A percentile compares a stretch with the other conserved stretches of the same genome.
phyloP scores from a whole-genome alignment of 2,797 vertebrate genomes.

The Sebastes iracundus region DNA sequence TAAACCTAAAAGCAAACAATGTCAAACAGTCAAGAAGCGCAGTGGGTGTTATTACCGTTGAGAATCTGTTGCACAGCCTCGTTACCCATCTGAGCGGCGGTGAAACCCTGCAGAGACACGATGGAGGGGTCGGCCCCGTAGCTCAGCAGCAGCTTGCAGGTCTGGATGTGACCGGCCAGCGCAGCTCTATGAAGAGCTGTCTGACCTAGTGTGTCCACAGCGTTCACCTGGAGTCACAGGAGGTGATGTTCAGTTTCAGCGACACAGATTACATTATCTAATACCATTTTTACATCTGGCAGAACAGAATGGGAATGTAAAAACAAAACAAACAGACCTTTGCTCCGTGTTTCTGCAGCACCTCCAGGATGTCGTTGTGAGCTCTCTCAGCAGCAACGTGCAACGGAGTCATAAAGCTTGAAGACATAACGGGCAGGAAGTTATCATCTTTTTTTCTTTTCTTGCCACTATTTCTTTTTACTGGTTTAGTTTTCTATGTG shows the following conservation, averaged over 20 bases:
- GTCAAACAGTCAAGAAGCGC: background rate
- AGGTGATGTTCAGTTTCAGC: background rate
- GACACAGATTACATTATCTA: background rate
- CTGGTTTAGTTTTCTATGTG: background rate
- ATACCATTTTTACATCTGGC: background rate
- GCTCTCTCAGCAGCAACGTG: constrained; percentile 95
- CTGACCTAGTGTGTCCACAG: constrained; percentile 95
- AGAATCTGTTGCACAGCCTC: constrained; percentile 98
- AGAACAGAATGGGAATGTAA: background rate
- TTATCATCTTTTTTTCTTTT: background rate
- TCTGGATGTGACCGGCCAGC: constrained; percentile 95
- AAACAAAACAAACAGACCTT: constrained; percentile 79
- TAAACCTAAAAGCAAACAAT: background rate
- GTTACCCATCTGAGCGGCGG: constrained; percentile 97
- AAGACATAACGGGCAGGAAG: background rate
- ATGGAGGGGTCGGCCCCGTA: constrained; percentile 94
- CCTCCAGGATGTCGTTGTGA: constrained; percentile 97
- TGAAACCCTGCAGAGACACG: constrained; percentile 97
- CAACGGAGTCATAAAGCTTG: constrained; percentile 95
- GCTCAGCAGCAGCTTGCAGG: constrained; percentile 93
- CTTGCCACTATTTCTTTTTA: background rate
- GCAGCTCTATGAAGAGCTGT: constrained; percentile 95
- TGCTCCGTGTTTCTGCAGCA: constrained; percentile 96
- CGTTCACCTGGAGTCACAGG: constrained; percentile 88
- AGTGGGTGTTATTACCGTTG: constrained; percentile 81